These are phyloP conservation scores for Tanytarsus gracilentus DNA, from an alignment of 2,888 invertebrate species.

Conservation along the genomic window DNA sequence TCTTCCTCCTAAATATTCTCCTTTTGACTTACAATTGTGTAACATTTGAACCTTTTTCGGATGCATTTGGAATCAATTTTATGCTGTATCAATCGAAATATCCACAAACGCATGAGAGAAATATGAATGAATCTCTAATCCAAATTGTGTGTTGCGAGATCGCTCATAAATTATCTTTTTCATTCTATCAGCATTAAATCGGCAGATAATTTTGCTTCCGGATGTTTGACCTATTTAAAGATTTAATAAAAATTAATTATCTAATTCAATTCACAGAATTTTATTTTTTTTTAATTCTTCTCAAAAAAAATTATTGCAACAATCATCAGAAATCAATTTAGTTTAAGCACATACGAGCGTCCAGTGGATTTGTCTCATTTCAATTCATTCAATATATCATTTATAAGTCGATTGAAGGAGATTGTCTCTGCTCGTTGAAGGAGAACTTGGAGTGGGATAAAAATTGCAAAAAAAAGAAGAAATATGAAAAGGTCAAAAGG, in stretches of 20 bases:
- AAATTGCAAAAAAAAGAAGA: not conserved
- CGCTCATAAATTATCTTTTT: constrained; percentile 22
- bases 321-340: no score
- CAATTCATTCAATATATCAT: no score
- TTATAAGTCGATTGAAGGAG: no score
- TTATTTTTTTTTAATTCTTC: no score
- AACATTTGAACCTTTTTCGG: not conserved
- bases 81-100: no score
- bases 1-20: not conserved
- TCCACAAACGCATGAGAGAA: no score
- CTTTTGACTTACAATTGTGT: not conserved
- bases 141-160: constrained; percentile 17
- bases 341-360: no score
- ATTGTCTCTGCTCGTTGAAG: no score
- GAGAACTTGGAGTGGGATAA: not conserved
- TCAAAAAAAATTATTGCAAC: no score
- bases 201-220: not conserved
- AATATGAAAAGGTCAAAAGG: not conserved
- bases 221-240: no score
- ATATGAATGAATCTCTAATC: constrained; percentile 18
- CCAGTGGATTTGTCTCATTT: no score
- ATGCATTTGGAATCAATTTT: no score
- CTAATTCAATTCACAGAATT: not conserved
- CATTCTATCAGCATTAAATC: not conserved
- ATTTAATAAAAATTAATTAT: not conserved